Evolutionary conservation across 1,140 invertebrate genomes (phyloP).

Genomic region (Zaprionus gabonicus): DNA sequence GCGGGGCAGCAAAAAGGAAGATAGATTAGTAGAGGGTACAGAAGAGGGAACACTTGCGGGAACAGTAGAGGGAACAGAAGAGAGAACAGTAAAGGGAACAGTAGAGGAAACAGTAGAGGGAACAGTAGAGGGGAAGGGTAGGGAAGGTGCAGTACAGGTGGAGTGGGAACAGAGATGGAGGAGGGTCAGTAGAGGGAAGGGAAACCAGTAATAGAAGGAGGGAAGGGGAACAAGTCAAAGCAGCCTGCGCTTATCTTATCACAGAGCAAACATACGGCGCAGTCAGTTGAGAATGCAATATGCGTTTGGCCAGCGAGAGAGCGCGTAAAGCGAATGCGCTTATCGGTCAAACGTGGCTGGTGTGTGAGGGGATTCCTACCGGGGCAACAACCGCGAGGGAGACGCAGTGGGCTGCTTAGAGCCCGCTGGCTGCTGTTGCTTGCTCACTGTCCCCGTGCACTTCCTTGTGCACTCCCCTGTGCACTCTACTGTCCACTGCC

Average conservation of each 20-base stretch:
- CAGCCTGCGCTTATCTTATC: slow-evolving; percentile 73
- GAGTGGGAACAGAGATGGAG: too few relatives aligned
- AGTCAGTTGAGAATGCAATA: not conserved
- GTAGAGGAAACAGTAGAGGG: too few relatives aligned
- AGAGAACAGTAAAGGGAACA: too few relatives aligned
- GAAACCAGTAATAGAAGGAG: too few relatives aligned
- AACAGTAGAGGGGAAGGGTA: too few relatives aligned
- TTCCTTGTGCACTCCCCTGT: not conserved
- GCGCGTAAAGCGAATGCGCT: not conserved
- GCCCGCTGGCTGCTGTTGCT: not conserved
- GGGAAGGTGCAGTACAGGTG: too few relatives aligned
- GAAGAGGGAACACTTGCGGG: too few relatives aligned
- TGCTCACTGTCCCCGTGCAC: too few relatives aligned
- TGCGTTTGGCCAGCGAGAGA: not conserved
- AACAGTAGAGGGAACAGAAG: too few relatives aligned
- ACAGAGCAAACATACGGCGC: slow-evolving; percentile 41
- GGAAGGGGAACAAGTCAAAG: slow-evolving; percentile 8
- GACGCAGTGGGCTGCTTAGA: not conserved
- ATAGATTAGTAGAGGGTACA: too few relatives aligned
- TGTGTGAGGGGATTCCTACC: not conserved
- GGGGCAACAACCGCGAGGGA: not conserved
- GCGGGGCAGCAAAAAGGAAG: too few relatives aligned
- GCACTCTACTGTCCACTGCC: not conserved
- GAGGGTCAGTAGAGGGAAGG: too few relatives aligned
- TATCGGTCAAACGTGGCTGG: not conserved